Evolutionary conservation across 2,888 invertebrate genomes (phyloP), one percentile per base, ranked within the genome.

Genomic region (Hypolimnas misippus): DNA sequence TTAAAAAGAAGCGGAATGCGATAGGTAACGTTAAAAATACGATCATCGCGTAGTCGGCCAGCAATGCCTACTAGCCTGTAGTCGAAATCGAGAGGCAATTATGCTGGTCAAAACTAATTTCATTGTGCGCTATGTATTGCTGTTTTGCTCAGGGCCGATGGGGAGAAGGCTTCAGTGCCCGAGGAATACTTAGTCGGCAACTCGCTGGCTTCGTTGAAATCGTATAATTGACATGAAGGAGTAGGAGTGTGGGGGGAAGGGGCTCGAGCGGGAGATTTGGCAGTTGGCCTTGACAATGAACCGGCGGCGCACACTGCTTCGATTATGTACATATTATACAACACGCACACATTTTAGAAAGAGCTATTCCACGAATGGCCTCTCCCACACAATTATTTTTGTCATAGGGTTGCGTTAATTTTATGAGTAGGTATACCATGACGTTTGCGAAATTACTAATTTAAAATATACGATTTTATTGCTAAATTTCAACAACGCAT

Each of bases 211-310:
- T 83, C 80, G 82, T 71, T 79, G 79, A 78, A 85, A 82, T 77
- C 79, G 75, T 79, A 84, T 87, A 87, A 86, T 86, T 84, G 86
- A 79, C 76, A 77, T 59, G 59, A 76, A 76, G 81, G 80, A 81
- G 81, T 76, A 78, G 76, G 79, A 58, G 66, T 62, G 70, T 62
- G 66, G 66, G 70, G 70, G 82, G 81, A 70, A 70, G 66, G 78
- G 84, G 80, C 80, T 78, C 79, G 79, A 82, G 85, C 86, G 84
- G 86, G 86, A 89, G 88, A 89, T 91, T 90, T 86, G 91, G 91
- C 85, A 79, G 91, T 86, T 91, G 91, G 89, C 91, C 90, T 91
- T 91, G 90, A 87, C 89, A 90, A 85, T 90, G 89, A 88, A 90
- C 90, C 82, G 90, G 87, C 89, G 89, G 79, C 89, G 79, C 89